phyloP scores from a whole-genome alignment of 2,797 vertebrate species.

The Pitangus sulphuratus region DNA sequence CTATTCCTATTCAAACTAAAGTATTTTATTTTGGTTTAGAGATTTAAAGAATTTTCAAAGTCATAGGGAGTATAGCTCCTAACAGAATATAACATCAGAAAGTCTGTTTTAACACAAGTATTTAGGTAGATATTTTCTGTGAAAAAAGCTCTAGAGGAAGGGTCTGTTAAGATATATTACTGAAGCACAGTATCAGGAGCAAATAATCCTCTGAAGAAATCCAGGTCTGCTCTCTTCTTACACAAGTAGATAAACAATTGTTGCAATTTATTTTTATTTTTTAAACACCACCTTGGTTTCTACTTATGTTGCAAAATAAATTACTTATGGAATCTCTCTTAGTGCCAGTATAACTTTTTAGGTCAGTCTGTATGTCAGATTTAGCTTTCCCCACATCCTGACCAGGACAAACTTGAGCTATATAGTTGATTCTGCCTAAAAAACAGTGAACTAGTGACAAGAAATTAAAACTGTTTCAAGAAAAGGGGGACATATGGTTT shows the following conservation, averaged over 20 bases:
- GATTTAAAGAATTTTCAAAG: background rate
- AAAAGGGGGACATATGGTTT: background rate
- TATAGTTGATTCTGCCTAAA: background rate
- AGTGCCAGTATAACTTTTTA: background rate
- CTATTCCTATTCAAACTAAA: background rate
- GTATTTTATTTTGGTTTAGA: background rate
- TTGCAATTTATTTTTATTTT: background rate
- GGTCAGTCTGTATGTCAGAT: background rate
- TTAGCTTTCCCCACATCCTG: constrained; percentile 55
- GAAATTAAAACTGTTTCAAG: background rate
- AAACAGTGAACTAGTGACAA: background rate
- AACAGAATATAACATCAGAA: background rate
- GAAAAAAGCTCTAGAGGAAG: background rate
- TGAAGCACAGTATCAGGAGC: background rate
- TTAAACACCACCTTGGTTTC: background rate
- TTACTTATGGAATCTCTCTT: background rate
- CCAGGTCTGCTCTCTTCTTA: background rate
- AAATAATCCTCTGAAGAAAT: background rate
- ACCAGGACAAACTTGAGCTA: background rate
- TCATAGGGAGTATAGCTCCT: background rate
- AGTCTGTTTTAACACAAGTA: background rate
- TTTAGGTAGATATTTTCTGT: background rate
- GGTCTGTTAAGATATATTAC: background rate
- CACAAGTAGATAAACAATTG: background rate
- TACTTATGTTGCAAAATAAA: background rate